Evolutionary conservation across 1,140 invertebrate genomes (phyloP).

Genomic region (Zaprionus camerounensis): DNA sequence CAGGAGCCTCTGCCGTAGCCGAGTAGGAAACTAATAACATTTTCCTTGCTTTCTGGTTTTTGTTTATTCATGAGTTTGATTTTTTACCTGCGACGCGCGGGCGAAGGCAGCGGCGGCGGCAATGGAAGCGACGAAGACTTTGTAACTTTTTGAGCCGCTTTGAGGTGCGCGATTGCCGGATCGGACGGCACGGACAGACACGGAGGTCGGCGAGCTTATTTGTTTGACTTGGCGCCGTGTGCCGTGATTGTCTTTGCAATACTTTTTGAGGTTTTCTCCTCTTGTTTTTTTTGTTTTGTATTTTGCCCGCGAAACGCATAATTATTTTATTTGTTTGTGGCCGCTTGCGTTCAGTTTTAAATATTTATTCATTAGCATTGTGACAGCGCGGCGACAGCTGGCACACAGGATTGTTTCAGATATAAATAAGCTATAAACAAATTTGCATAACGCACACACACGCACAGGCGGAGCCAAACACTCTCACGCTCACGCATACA

Average conservation of each 20-base stretch:
- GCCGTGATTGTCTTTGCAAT: conserved; percentile 9
- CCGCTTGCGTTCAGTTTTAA: conserved; percentile 11
- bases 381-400: conserved; percentile 11
- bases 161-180: conserved; percentile 4
- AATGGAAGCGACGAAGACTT: conserved; percentile 46
- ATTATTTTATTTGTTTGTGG: conserved; percentile 55
- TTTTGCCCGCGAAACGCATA: conserved; percentile 41
- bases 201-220: conserved; percentile 11
- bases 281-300: not conserved
- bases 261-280: conserved; percentile 1
- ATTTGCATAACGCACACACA: conserved; percentile 40
- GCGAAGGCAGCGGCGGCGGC: not conserved
- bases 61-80: conserved; percentile 77
- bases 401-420: conserved; percentile 6
- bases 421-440: conserved; percentile 30
- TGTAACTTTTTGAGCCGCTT: conserved; percentile 69
- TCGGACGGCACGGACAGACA: not conserved
- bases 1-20: conserved; percentile 3
- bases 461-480: no score
- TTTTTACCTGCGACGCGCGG: conserved; percentile 29
- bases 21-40: conserved; percentile 68
- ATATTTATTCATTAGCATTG: conserved; percentile 22
- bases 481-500: conserved; percentile 11
- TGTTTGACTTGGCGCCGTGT: conserved; percentile 9
- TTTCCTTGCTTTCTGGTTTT: conserved; percentile 67